These are phyloP conservation scores for Andrena fulva DNA, from an alignment of 2,888 invertebrate genomes.

Conservation along the genomic window DNA sequence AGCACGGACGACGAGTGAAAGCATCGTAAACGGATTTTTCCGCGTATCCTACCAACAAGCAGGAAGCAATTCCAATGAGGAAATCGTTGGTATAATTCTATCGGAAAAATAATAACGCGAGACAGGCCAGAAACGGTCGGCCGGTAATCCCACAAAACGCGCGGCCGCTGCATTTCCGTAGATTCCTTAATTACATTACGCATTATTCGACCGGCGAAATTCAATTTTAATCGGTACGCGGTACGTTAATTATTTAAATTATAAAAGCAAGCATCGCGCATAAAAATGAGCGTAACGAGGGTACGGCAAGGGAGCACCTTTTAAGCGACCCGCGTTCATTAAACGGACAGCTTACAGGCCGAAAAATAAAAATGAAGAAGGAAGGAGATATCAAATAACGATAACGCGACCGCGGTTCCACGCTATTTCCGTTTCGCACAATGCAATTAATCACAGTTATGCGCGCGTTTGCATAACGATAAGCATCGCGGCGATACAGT, in stretches of 20 bases:
- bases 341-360: slow-evolving; percentile 9
- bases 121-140: slow-evolving; percentile 38
- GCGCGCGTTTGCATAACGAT: slow-evolving; percentile 38
- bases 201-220: slow-evolving; percentile 38
- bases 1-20: slow-evolving; percentile 17
- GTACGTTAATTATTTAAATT: slow-evolving; percentile 47
- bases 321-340: slow-evolving; percentile 37
- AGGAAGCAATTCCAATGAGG: slow-evolving; percentile 78
- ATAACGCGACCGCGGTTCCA: slow-evolving; percentile 26
- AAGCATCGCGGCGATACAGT: slow-evolving; percentile 35
- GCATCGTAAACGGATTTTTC: slow-evolving; percentile 47
- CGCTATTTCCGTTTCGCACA: slow-evolving; percentile 38
- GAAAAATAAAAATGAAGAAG: background rate
- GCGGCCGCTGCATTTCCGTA: slow-evolving; percentile 28
- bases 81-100: slow-evolving; percentile 78
- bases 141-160: slow-evolving; percentile 40
- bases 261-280: slow-evolving; percentile 7
- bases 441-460: slow-evolving; percentile 57
- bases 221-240: slow-evolving; percentile 23
- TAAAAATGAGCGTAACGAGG: slow-evolving; percentile 16
- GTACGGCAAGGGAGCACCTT: background rate
- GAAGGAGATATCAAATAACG: slow-evolving; percentile 26
- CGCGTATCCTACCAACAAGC: slow-evolving; percentile 56
- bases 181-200: slow-evolving; percentile 53
- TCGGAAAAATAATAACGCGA: slow-evolving; percentile 68